A percentile compares a stretch with the other conserved stretches of the same genome.
Conservation (phyloP, 2,888 invertebrate species). For the Hirtodrosophila duncani region DNA sequence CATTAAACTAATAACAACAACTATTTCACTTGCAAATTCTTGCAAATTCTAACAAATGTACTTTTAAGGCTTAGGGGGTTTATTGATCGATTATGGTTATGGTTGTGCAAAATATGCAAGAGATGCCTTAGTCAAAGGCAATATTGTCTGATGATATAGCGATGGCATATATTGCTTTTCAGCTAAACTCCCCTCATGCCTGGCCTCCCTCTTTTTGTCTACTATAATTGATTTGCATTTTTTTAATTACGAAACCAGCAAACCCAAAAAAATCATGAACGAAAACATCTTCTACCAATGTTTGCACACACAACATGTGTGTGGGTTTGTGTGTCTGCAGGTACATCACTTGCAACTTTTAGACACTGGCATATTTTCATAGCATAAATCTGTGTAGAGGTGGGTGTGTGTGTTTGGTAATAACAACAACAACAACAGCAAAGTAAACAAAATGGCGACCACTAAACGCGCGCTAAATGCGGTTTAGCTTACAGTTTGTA, state of each 20-base stretch:
- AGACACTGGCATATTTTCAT: constrained; percentile 60
- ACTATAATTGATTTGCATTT: constrained; percentile 68
- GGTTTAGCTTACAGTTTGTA: constrained; percentile 64
- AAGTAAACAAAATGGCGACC: constrained; percentile 54
- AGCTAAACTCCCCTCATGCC: constrained; percentile 2
- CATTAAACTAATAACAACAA: too few relatives aligned
- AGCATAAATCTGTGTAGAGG: constrained; percentile 44
- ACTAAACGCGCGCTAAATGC: constrained; percentile 71
- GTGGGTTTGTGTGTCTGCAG: constrained; percentile 28
- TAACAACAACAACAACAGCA: constrained; percentile 41
- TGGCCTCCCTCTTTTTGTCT: background rate
- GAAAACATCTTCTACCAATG: constrained; percentile 17
- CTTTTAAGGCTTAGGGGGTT: too few relatives aligned
- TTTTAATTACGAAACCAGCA: constrained; percentile 62
- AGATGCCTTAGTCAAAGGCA: too few relatives aligned
- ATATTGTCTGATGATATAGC: too few relatives aligned
- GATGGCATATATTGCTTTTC: constrained; percentile 29
- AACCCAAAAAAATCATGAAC: constrained; percentile 21
- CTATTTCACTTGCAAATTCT: too few relatives aligned
- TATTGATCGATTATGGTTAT: too few relatives aligned
- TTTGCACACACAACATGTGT: constrained; percentile 14
- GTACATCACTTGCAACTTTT: constrained; percentile 55
- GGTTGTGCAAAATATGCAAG: too few relatives aligned
- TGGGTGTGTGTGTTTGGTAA: constrained; percentile 1
- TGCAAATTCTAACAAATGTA: too few relatives aligned